Base-by-base conservation (phyloP, 2,113 vertebrate species). In the Corvus moneduloides region DNA sequence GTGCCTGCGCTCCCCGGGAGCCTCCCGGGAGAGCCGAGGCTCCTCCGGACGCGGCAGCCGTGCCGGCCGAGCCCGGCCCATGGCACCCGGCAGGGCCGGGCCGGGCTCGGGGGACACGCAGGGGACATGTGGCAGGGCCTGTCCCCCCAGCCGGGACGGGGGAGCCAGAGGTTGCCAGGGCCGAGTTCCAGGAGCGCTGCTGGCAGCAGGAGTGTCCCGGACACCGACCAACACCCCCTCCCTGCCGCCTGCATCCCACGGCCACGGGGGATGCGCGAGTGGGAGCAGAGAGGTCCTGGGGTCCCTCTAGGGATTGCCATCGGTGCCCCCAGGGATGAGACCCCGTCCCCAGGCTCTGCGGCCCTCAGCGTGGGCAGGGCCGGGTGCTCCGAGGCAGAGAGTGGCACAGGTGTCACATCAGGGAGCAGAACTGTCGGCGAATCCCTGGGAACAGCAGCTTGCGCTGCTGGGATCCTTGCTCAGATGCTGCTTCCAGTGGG, bases 221-320 rank as follows among this genome's bases (percentile, higher is more conserved):
- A 3, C 35, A 7, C 33, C 11, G 3, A 5, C 33, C 75, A 2
- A 5, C 54, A 21, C 39, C 14, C 7, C 5, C 10, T 18, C 11
- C 54, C 27, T 30, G 33, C 71, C 52, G 5, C 16, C 13, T 0
- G 35, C 54, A 14, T 8, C 71, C 85, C 26, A 0, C 30, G 9
- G 23, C 2, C 74, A 10, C 0, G 7, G 43, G 9, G 69, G n/a
- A 10, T 6, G 35, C 0, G 0, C 49, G 39, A 32, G 12, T 0
- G 4, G 52, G 37, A 20, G 39, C 39, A 17, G 41, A 67, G 23
- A 20, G 13, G 28, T 2, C 28, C 18, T 0, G 39, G 54, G 33
- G 20, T 13, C 71, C 33, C 35, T 23, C 12, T 13, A 21, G 3
- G 8, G 3, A 5, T 3, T 7, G 43, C 21, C 61, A 1, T 16